Evolutionary conservation across 2,888 invertebrate genomes (phyloP).

Genomic region (Nemoura dubitans): DNA sequence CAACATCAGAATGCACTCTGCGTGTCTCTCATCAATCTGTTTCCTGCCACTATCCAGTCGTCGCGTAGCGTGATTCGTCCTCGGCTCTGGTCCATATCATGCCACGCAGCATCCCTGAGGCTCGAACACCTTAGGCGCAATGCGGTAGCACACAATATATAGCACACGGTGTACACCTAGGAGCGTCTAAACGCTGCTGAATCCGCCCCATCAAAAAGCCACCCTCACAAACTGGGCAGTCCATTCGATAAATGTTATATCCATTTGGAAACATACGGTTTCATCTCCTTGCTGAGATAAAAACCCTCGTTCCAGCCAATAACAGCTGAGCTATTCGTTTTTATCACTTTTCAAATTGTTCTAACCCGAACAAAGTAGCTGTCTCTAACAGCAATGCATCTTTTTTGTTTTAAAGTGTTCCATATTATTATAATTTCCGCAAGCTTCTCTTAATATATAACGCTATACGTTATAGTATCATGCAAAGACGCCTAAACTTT

Average conservation of each 20-base stretch:
- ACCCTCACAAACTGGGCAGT: neutral
- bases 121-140: neutral
- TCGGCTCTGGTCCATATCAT: neutral
- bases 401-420: neutral
- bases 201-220: neutral
- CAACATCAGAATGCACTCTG: neutral
- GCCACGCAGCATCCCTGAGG: neutral
- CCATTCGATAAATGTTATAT: conserved; percentile 3
- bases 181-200: neutral
- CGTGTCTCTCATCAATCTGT: neutral
- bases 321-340: neutral
- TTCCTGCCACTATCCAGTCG: neutral
- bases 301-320: neutral
- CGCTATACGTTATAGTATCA: neutral
- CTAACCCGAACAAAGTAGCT: neutral
- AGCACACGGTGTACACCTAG: neutral
- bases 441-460: neutral
- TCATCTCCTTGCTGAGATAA: neutral
- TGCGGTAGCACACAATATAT: neutral
- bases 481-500: neutral
- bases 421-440: neutral
- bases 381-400: neutral
- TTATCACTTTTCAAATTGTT: conserved; percentile 2
- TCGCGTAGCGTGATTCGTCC: neutral
- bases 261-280: neutral